These are phyloP conservation scores for Trichomycterus rosablanca DNA, from an alignment of 2,113 vertebrate genomes.

Conservation along the genomic window DNA sequence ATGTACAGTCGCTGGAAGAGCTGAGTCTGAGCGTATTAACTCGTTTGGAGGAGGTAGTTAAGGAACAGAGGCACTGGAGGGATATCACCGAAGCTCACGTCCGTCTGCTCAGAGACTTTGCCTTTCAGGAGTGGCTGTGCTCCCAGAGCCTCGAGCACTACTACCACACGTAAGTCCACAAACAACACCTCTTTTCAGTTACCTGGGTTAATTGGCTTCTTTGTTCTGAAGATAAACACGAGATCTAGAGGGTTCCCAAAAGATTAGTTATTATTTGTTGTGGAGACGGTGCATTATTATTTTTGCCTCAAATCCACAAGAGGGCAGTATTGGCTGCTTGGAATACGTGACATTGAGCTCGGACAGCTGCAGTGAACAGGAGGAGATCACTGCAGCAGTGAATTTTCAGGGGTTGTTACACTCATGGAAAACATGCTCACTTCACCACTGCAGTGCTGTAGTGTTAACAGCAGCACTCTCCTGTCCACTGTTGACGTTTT, in stretches of 20 bases:
- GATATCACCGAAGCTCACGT: slow-evolving; percentile 67
- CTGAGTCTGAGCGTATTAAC: slow-evolving; percentile 69
- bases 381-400: slow-evolving; percentile 61
- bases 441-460: slow-evolving; percentile 47
- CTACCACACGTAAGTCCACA: slow-evolving; percentile 65
- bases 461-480: slow-evolving; percentile 27
- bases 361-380: slow-evolving; percentile 50
- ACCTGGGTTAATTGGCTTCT: too few species aligned
- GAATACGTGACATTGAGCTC: slow-evolving; percentile 54
- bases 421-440: slow-evolving; percentile 29
- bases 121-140: slow-evolving; percentile 77
- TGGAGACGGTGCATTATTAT: too few species aligned
- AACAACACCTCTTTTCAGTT: too few species aligned
- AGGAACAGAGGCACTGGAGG: slow-evolving; percentile 63
- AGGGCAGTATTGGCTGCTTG: slow-evolving; percentile 48
- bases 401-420: slow-evolving; percentile 43
- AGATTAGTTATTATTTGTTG: too few species aligned
- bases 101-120: slow-evolving; percentile 72
- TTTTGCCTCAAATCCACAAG: slow-evolving; percentile 47
- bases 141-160: slow-evolving; percentile 73
- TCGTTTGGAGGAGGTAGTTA: slow-evolving; percentile 69
- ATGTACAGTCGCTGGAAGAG: slow-evolving; percentile 75
- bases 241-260: too few species aligned
- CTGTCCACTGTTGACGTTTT: too few species aligned
- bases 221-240: too few species aligned